Percentiles rank a stretch among this genome's conserved stretches.
Conservation (phyloP, 2,888 invertebrate species). For the Polymixis lichenea region DNA sequence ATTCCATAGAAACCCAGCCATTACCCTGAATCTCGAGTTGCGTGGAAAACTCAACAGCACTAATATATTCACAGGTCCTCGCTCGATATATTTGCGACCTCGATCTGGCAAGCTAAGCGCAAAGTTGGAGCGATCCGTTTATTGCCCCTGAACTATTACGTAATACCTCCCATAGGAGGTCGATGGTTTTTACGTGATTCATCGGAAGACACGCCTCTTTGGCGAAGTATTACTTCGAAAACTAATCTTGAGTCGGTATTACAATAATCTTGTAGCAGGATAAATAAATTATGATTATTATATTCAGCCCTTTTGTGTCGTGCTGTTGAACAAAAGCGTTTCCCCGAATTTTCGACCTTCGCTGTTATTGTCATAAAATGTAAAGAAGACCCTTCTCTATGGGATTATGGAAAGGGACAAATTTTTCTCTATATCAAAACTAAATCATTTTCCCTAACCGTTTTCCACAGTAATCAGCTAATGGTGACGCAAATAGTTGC, state of each 20-base stretch:
- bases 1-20: constrained; percentile 27
- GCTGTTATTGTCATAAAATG: constrained; percentile 6
- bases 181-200: constrained; percentile 41
- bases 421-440: neutral
- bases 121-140: constrained; percentile 44
- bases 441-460: neutral
- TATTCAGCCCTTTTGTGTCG: neutral
- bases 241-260: neutral
- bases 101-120: constrained; percentile 47
- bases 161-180: constrained; percentile 32
- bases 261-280: neutral
- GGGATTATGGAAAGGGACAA: neutral
- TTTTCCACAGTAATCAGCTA: constrained; percentile 19
- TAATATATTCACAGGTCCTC: constrained; percentile 55
- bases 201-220: constrained; percentile 20
- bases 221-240: constrained; percentile 4
- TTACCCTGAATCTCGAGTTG: constrained; percentile 31
- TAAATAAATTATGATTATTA: constrained; percentile 20
- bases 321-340: constrained; percentile 10
- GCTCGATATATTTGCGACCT: constrained; percentile 49
- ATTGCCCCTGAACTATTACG: constrained; percentile 52
- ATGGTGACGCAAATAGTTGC: constrained; percentile 21
- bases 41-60: constrained; percentile 54
- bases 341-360: constrained; percentile 2
- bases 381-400: neutral